phyloP scores from a whole-genome alignment of 2,888 invertebrate species.

The Copidosoma aretas region DNA sequence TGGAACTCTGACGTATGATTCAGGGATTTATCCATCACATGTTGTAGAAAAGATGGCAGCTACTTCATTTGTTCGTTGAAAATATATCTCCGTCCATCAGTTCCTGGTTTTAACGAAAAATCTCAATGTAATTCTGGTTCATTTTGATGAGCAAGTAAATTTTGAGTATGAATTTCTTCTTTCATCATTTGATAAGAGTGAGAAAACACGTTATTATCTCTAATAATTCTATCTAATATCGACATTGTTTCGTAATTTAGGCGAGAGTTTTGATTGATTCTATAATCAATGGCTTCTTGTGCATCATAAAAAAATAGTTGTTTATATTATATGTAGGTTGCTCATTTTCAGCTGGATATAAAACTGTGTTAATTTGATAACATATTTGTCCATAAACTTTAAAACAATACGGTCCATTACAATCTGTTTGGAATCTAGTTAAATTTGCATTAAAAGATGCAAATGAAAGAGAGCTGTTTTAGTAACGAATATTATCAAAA shows the following conservation, averaged over 20 bases:
- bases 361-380: conserved; percentile 38
- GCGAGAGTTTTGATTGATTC: background rate
- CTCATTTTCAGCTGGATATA: background rate
- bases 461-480: too few species aligned
- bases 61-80: conserved; percentile 30
- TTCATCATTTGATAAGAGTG: conserved; percentile 42
- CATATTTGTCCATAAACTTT: conserved; percentile 38
- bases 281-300: background rate
- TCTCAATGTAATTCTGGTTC: conserved; percentile 30
- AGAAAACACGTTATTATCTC: conserved; percentile 34
- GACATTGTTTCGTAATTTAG: background rate
- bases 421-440: too few species aligned
- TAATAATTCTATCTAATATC: conserved; percentile 35
- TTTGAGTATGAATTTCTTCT: conserved; percentile 29
- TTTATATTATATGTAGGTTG: too few species aligned
- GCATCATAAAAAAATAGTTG: conserved; percentile 6
- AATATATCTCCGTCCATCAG: conserved; percentile 37
- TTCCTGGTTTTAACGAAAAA: conserved; percentile 36
- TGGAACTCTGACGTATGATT: conserved; percentile 34
- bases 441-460: too few species aligned
- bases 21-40: conserved; percentile 43
- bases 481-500: too few species aligned
- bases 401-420: background rate
- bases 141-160: background rate
- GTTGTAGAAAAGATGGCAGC: conserved; percentile 41